Evolutionary conservation across 2,888 invertebrate species (phyloP), one percentile per base, ranked within the genome.

Genomic region (Zaprionus bogoriensis): DNA sequence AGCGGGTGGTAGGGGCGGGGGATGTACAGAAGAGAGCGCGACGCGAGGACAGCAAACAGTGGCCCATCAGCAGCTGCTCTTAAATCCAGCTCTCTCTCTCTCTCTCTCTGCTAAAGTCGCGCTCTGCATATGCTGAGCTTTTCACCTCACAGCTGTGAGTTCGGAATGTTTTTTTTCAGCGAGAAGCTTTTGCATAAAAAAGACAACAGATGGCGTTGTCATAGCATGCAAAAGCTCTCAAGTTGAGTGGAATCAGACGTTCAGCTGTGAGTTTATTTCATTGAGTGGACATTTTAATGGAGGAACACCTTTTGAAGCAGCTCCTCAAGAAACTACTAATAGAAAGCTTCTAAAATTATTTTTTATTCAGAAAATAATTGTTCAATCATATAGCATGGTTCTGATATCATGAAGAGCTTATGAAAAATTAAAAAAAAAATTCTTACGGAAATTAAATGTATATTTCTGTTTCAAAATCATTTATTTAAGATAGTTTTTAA

Each of bases 21-120:
- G 1, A 36, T 1, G 32, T 17, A 48, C 27, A 3, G n/a, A 10
- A 4, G 14, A 10, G 32, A 14, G 25, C n/a, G 6, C 4, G 20
- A 19, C 23, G 25, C 50, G 41, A 54, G 47, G 41, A 53, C 41
- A 59, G 39, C 53, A 41, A 51, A 22, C 27, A 27, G 42, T 58
- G 50, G 46, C n/a, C n/a, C n/a, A n/a, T n/a, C n/a, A n/a, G n/a
- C 36, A 28, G 25, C 32, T 38, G 9, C 67, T 71, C 69, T 67
- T 67, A 17, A 10, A 36, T 17, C 5, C 7, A 12, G 2, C 9
- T 27, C 4, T 48, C 57, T 46, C 5, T 14, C 14, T 1, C 9
- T 27, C 4, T 48, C 57, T 46, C 39, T 12, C 19, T 3, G n/a
- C 9, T 14, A 0, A n/a, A n/a, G n/a, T n/a, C 3, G 28, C 32